Evolutionary conservation across 2,888 invertebrate genomes (phyloP).

Genomic region (Dryobota labecula): DNA sequence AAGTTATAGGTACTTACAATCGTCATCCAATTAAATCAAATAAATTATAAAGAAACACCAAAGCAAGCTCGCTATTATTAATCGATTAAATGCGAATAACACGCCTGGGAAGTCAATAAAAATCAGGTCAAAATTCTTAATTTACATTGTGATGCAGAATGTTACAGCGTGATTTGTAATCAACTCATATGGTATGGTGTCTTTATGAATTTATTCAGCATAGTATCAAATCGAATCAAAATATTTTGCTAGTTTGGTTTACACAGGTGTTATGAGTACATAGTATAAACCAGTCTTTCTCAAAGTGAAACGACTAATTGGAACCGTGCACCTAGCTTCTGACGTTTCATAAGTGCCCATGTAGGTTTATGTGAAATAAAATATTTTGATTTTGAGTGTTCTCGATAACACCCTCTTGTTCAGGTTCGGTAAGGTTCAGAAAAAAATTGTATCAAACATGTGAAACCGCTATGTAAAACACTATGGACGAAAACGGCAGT

Average conservation of each 20-base stretch:
- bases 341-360: too few species aligned
- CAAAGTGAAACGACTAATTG: too few species aligned
- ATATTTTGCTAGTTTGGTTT: neutral
- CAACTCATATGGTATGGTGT: neutral
- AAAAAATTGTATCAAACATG: neutral
- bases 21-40: neutral
- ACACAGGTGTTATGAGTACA: neutral
- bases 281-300: neutral
- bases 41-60: neutral
- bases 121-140: neutral
- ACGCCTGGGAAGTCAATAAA: neutral
- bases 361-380: too few species aligned
- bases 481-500: neutral
- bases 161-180: neutral
- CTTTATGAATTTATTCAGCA: neutral
- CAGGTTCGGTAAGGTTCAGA: neutral
- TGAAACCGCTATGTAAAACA: neutral
- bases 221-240: neutral
- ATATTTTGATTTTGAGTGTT: too few species aligned
- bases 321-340: too few species aligned
- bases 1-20: neutral
- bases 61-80: conserved; percentile 5
- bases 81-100: conserved; percentile 6
- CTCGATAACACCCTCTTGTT: neutral
- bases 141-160: neutral